These are phyloP conservation scores for Drosophila antonietae DNA, from an alignment of 2,888 invertebrate species.

Conservation along the genomic window DNA sequence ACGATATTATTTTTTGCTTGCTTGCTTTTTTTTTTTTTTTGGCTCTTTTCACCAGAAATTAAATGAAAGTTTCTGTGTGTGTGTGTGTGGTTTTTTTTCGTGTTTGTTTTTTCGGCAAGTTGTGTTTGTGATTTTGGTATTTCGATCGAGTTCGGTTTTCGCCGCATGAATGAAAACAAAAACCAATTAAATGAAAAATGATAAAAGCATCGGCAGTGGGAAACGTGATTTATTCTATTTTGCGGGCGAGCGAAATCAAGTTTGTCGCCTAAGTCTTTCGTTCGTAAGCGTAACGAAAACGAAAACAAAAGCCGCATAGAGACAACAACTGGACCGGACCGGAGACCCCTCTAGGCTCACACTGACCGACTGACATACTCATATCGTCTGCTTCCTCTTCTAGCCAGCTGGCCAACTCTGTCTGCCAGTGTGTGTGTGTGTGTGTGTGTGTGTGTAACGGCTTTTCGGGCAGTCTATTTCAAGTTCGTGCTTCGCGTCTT, in stretches of 20 bases:
- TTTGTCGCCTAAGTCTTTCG: constrained; percentile 75
- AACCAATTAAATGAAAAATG: constrained; percentile 66
- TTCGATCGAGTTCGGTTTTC: constrained; percentile 48
- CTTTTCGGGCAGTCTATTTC: constrained; percentile 57
- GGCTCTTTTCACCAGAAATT: constrained; percentile 52
- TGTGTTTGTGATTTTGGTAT: constrained; percentile 37
- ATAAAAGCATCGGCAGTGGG: constrained; percentile 33
- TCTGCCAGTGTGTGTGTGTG: background rate
- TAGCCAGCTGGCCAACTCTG: constrained; percentile 17
- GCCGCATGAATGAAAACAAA: constrained; percentile 59
- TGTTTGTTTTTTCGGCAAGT: constrained; percentile 37
- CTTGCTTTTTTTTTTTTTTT: constrained; percentile 29
- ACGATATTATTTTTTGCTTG: constrained; percentile 28
- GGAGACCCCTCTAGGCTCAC: constrained; percentile 3
- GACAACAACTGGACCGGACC: constrained; percentile 15
- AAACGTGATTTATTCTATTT: constrained; percentile 35
- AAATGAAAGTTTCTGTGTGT: constrained; percentile 67
- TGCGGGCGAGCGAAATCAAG: constrained; percentile 41
- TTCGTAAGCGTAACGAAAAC: constrained; percentile 75
- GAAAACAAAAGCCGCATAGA: constrained; percentile 66
- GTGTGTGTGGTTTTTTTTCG: background rate
- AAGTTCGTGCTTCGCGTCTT: constrained; percentile 55
- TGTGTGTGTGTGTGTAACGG: constrained; percentile 51
- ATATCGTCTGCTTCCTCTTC: constrained; percentile 28
- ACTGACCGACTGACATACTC: constrained; percentile 76